These are phyloP conservation scores for Phyllostomus discolor DNA, from an alignment of 2,113 vertebrate species.

Conservation along the genomic window DNA sequence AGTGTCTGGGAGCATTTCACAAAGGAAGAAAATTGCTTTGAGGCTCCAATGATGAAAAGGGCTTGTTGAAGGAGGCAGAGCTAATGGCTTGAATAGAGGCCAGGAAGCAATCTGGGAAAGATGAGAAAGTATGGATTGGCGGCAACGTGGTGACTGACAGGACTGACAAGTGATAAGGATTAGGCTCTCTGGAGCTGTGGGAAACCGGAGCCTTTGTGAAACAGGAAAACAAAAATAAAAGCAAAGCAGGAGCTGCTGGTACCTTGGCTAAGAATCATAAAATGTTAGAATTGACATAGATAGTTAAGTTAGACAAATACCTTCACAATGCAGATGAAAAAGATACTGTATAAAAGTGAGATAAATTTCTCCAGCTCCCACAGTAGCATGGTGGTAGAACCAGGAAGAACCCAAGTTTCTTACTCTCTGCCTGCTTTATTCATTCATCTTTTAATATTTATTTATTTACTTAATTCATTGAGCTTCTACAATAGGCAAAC, in stretches of 20 bases:
- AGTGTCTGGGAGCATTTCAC: not conserved
- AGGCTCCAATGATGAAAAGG: not conserved
- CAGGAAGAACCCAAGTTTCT: not conserved
- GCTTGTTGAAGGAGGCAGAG: not conserved
- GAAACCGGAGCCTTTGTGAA: not conserved
- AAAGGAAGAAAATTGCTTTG: constrained; percentile 25
- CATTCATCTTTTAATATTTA: not conserved
- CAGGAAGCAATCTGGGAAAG: not conserved
- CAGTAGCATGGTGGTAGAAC: not conserved
- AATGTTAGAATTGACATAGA: not conserved
- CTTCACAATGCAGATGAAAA: not conserved
- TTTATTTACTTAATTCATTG: not conserved
- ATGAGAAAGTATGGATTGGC: not conserved
- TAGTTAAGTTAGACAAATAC: not conserved
- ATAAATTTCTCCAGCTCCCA: not conserved
- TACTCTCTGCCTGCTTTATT: not conserved
- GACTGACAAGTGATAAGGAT: constrained; percentile 15
- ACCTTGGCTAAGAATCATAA: not conserved
- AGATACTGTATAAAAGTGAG: not conserved
- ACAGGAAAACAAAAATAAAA: constrained; percentile 2
- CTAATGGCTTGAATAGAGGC: constrained; percentile 12
- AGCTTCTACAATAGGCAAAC: not conserved
- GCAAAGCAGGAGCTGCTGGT: not conserved
- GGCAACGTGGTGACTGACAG: not conserved
- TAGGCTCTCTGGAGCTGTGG: not conserved